phyloP scores from a whole-genome alignment of 2,888 invertebrate species.

The Hipparchia semele region DNA sequence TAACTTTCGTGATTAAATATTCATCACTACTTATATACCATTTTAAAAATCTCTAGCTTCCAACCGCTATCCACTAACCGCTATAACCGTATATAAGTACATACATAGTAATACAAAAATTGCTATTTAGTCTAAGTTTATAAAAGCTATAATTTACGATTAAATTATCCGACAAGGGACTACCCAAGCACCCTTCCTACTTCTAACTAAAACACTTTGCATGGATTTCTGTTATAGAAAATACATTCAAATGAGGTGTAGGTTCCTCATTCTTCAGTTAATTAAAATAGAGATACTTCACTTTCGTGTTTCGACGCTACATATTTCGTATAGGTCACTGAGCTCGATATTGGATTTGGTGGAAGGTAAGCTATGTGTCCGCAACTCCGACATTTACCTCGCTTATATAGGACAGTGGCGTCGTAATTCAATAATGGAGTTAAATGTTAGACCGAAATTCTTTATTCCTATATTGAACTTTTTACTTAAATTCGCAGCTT shows the following conservation, averaged over 20 bases:
- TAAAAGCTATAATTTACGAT: too few species aligned
- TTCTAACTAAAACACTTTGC: background rate
- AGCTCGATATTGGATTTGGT: constrained; percentile 55
- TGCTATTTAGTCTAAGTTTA: too few species aligned
- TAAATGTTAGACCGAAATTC: background rate
- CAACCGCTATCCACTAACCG: too few species aligned
- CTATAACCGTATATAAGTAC: too few species aligned
- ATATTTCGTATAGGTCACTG: constrained; percentile 10
- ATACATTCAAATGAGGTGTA: background rate
- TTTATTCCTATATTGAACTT: background rate
- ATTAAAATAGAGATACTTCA: background rate
- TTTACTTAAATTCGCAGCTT: background rate
- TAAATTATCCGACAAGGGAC: too few species aligned
- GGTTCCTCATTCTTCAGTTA: background rate
- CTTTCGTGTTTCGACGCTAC: background rate
- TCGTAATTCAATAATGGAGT: constrained; percentile 43
- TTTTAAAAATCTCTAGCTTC: too few species aligned
- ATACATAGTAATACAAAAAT: too few species aligned
- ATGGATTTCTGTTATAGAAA: background rate
- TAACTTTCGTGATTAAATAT: too few species aligned
- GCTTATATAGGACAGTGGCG: constrained; percentile 46
- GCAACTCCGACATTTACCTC: constrained; percentile 55
- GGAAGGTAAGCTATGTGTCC: constrained; percentile 50
- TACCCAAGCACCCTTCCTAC: too few species aligned
- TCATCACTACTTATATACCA: too few species aligned